Base-by-base conservation (phyloP, 1,140 invertebrate species). In the Probaryconus sp. region DNA sequence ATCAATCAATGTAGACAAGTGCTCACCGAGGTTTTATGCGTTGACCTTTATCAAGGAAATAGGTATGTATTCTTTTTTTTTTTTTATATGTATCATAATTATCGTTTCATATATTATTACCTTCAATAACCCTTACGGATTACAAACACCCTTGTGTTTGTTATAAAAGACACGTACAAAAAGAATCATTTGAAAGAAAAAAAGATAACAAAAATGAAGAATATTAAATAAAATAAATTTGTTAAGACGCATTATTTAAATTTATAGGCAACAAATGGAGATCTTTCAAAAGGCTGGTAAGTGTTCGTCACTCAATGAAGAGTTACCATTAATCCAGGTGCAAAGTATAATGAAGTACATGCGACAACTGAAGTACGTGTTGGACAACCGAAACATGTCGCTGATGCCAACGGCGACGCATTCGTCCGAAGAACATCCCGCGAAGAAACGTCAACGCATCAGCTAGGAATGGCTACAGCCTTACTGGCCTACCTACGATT, bases 341-440 rank as follows among this genome's bases (percentile, higher is more conserved):
- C 90, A 92, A 58, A 93, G 92, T 86, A 92, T 96, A 45, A 93
- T 94, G 88, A 91, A 92, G 71, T 95, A 91, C 82, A 94, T 95
- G 93, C 93, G 92, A n/a, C 94, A 95, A 83, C 87, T 95, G 82
- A 94, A 93, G 80, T 94, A 94, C 85, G 93, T 95, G 90, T 89
- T 94, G 81, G 87, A 86, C 38, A 86, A 87, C 60, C 79, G 78
- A 33, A 85, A 82, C 17, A 82, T 83, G 76, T 47, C 11, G 7
- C 50, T 76, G 21, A 79, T 83, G 69, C 78, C 83, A 37, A 55
- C 78, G 37, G 68, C 76, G 7, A 74, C 81, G 50, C 85, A 83
- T 58, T 82, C 82, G 33, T 81, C 83, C 45, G 86, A 87, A 38
- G 86, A 88, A 61, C 85, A 88, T 71, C 81, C 85, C 21, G 81